phyloP scores from a whole-genome alignment of 1,140 invertebrate species.

The Pseudomyrmex sp. region DNA sequence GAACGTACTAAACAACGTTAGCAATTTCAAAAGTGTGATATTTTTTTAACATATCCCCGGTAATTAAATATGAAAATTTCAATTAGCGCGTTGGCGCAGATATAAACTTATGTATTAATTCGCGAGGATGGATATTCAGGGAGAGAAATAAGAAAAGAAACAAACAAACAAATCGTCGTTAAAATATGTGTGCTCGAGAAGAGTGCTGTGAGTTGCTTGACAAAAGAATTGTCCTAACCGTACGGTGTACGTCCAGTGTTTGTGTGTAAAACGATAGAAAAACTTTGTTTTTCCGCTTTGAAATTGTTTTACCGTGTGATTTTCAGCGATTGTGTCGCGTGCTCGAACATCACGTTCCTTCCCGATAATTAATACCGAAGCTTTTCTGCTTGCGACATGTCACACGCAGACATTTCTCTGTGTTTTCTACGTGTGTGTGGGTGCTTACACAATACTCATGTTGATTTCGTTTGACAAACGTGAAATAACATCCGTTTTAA shows the following conservation, averaged over 20 bases:
- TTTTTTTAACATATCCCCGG: constrained; percentile 72
- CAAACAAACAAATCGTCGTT: too few relatives aligned
- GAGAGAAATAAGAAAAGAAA: constrained; percentile 38
- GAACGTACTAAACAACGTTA: constrained; percentile 58
- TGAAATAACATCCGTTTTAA: constrained; percentile 28
- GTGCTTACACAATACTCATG: constrained; percentile 44
- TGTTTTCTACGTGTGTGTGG: constrained; percentile 42
- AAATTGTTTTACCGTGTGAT: constrained; percentile 56
- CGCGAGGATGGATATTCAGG: constrained; percentile 32
- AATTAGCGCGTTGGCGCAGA: constrained; percentile 49
- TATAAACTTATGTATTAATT: constrained; percentile 40
- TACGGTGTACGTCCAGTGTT: background rate
- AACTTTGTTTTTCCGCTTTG: constrained; percentile 34
- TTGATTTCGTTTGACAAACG: background rate
- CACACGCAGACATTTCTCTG: constrained; percentile 26
- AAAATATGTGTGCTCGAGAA: constrained; percentile 1
- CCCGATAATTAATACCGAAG: constrained; percentile 37
- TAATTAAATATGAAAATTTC: constrained; percentile 51
- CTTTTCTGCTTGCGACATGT: constrained; percentile 7
- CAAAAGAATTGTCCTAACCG: constrained; percentile 28
- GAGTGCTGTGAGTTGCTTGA: background rate
- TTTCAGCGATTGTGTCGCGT: constrained; percentile 62
- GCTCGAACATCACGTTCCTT: constrained; percentile 28
- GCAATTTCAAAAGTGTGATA: constrained; percentile 70
- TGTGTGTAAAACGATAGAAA: background rate